Base-by-base conservation (phyloP, 2,888 invertebrate genomes). In the Schrankia costaestrigalis region DNA sequence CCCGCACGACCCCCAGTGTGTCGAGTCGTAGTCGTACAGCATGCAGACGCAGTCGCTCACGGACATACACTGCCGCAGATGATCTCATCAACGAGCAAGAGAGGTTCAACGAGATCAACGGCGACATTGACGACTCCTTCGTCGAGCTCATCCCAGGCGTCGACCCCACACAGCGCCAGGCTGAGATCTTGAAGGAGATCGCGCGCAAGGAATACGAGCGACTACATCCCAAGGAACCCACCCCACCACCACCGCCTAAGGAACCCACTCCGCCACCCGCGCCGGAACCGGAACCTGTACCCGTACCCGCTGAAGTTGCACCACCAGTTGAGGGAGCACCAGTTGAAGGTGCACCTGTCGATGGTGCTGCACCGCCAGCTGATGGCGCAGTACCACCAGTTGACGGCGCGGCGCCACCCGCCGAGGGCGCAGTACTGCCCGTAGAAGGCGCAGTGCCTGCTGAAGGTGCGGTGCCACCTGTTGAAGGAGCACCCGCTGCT, bases 101-200 rank as follows among this genome's bases (percentile, higher is more conserved):
- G 91, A 93, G 93, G 86, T 97, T 93, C 92, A 96, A 96, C 89
- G 92, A 93, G 80, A 95, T 98, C 88, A 95, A 95, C 66, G 95
- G 97, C 82, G 97, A 95, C 89, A 91, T 98, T 91, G 97, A 97
- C 89, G 91, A 93, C 79, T 96, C 97, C 61, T 97, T 97, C 90
- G 93, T 95, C 72, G 97, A 97, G 82, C 89, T 93, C 63, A 90
- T 91, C 78, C 90, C 90, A 35, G 90, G 90, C 61, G 89, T 91
- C 52, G 84, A 88, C 60, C 85, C 89, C 59, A 84, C 67, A 46
- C 46, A 46, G 39, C 72, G 70, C 33, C 86, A 86, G 70, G 18
- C 64, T 34, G 26, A 9, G 19, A 31, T 26, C 31, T 35, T 34
- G 26, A 37, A 41, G n/a, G 79, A 74, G 47, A 52, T 49, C 17